Evolutionary conservation across 2,797 vertebrate species (phyloP).

Genomic region (Sternotherus odoratus): DNA sequence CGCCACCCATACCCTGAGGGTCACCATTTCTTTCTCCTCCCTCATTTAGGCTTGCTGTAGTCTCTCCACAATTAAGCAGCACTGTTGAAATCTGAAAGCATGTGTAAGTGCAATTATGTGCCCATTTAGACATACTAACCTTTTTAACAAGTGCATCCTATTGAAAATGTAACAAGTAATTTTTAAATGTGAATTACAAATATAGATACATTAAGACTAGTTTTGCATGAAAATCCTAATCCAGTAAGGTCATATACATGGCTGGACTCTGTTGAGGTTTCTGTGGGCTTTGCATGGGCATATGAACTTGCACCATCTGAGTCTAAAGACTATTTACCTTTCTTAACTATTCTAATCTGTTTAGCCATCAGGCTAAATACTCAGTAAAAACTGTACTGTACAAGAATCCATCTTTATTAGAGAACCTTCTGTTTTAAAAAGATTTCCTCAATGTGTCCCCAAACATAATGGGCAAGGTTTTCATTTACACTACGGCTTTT

Average conservation of each 20-base stretch:
- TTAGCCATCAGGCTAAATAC: neutral
- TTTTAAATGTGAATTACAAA: neutral
- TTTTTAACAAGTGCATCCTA: neutral
- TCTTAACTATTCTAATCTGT: neutral
- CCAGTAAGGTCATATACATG: neutral
- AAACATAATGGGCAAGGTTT: neutral
- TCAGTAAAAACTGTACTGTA: neutral
- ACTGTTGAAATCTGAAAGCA: constrained; percentile 23
- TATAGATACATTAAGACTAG: neutral
- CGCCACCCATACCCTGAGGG: constrained; percentile 56
- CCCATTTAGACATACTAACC: neutral
- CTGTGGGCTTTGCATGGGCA: neutral
- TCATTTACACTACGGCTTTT: too few species aligned
- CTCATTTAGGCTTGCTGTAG: neutral
- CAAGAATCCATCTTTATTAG: neutral
- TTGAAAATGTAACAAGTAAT: neutral
- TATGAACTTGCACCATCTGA: too few species aligned
- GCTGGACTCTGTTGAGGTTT: neutral
- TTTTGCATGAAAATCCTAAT: neutral
- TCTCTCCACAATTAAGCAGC: neutral
- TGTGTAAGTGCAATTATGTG: neutral
- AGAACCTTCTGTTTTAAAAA: neutral
- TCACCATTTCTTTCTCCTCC: constrained; percentile 14
- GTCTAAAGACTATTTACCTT: neutral
- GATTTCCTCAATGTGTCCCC: neutral